Evolutionary conservation across 2,888 invertebrate genomes (phyloP).

Genomic region (Andrena haemorrhoa): DNA sequence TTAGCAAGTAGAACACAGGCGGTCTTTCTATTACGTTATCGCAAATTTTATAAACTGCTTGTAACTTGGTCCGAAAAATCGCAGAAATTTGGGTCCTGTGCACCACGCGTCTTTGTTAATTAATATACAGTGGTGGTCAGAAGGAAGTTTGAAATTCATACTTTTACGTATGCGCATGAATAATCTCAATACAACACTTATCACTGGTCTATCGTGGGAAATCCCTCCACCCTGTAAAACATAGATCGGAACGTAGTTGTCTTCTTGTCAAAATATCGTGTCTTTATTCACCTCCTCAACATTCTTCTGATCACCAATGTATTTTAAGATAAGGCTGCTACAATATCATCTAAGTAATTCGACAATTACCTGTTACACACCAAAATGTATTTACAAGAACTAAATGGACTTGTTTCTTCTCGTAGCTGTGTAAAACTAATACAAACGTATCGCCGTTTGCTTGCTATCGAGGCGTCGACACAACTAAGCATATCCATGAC

Average conservation of each 20-base stretch:
- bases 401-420: constrained; percentile 71
- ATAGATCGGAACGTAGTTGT: neutral
- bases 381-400: constrained; percentile 68
- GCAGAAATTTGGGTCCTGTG: constrained; percentile 57
- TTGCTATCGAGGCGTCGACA: constrained; percentile 71
- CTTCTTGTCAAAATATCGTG: neutral
- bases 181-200: neutral
- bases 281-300: neutral
- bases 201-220: neutral
- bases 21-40: constrained; percentile 14
- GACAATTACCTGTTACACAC: constrained; percentile 69
- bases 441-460: constrained; percentile 71
- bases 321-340: constrained; percentile 64
- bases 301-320: neutral
- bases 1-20: neutral
- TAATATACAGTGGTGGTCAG: constrained; percentile 10
- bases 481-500: constrained; percentile 78
- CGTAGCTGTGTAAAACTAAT: constrained; percentile 66
- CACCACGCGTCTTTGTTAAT: constrained; percentile 56
- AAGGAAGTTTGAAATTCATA: constrained; percentile 1
- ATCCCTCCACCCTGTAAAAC: neutral
- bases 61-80: constrained; percentile 10
- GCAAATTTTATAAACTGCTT: constrained; percentile 22
- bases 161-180: neutral
- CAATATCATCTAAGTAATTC: constrained; percentile 65